Conservation (phyloP, 2,797 vertebrate species). For the Avahi laniger region DNA sequence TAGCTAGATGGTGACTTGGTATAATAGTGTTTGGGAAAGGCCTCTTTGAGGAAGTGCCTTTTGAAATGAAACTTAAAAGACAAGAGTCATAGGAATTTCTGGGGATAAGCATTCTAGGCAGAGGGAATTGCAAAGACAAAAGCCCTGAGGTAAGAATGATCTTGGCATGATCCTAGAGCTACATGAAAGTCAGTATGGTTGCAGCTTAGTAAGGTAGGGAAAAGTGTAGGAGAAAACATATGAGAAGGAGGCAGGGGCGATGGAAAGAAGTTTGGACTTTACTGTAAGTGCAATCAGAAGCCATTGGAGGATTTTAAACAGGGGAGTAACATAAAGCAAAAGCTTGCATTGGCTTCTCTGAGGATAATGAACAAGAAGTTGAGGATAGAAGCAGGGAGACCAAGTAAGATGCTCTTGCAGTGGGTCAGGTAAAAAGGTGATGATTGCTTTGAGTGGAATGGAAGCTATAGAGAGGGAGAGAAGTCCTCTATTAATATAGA, state of each 20-base stretch:
- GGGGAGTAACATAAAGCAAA: neutral
- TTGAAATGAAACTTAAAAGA: neutral
- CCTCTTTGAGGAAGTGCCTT: neutral
- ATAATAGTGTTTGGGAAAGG: neutral
- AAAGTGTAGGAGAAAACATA: neutral
- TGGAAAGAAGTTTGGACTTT: neutral
- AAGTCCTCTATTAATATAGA: neutral
- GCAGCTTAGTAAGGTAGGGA: neutral
- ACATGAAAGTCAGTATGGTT: neutral
- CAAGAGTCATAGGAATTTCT: neutral
- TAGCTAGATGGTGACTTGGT: neutral
- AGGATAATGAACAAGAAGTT: neutral
- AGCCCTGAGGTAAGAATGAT: neutral
- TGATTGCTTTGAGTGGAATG: neutral
- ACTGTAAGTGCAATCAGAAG: neutral
- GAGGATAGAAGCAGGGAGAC: neutral
- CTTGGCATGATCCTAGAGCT: neutral
- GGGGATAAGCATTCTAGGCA: neutral
- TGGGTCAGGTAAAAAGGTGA: neutral
- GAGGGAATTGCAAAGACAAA: neutral
- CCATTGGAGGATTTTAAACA: slow-evolving; percentile 23
- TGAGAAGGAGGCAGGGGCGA: neutral
- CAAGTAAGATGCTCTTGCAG: neutral
- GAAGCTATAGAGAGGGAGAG: neutral
- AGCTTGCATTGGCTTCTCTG: neutral